A percentile compares a stretch with the other conserved stretches of the same genome.
Conservation (phyloP, 2,113 vertebrate genomes). For the Okapia johnstoni region DNA sequence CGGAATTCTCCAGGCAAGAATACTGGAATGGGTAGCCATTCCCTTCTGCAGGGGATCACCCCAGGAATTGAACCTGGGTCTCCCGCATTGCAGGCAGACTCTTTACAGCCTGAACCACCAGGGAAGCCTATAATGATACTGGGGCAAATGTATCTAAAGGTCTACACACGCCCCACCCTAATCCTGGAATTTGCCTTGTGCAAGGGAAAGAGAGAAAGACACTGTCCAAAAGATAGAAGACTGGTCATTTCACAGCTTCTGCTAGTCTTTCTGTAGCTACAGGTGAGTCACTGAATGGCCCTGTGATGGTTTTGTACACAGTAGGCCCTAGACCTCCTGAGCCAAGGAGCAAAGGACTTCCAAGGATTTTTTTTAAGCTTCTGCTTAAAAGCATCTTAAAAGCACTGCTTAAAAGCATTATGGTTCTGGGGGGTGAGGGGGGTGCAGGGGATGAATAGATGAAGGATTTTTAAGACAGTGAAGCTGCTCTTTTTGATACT, state of each 20-base stretch:
- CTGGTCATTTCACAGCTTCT: not conserved
- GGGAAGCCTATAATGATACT: not conserved
- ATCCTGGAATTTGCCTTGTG: not conserved
- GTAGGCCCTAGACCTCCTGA: not conserved
- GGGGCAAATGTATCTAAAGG: not conserved
- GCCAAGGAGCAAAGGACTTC: not conserved
- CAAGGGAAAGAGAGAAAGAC: not conserved
- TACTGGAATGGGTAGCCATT: not conserved
- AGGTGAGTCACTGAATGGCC: not conserved
- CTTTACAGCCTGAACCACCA: not conserved
- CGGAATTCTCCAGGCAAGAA: not conserved
- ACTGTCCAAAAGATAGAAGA: not conserved
- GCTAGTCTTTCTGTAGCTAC: not conserved
- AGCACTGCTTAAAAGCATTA: too few species aligned
- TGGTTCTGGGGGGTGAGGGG: not conserved
- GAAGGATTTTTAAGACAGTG: not conserved
- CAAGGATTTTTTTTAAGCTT: not conserved
- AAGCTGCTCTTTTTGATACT: not conserved
- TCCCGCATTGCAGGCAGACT: not conserved
- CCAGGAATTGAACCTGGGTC: not conserved
- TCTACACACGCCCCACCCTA: not conserved
- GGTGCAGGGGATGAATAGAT: not conserved
- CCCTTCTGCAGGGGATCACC: not conserved
- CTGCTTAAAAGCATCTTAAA: not conserved
- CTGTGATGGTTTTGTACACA: not conserved